Percentiles rank a stretch among this genome's conserved stretches.
phyloP scores from a whole-genome alignment of 2,888 invertebrate genomes.

The Hemithea aestivaria region DNA sequence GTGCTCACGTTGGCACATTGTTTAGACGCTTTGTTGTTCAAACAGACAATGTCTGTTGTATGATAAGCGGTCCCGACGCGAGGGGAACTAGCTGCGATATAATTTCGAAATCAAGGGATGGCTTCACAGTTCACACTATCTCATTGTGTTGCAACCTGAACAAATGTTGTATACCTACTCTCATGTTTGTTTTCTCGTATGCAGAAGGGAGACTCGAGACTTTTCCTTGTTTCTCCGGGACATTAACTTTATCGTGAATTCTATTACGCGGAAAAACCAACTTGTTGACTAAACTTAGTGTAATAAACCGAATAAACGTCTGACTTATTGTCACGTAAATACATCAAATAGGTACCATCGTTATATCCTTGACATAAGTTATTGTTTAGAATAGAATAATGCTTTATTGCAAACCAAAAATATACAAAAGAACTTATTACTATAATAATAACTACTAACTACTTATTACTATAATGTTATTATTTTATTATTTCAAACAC shows the following conservation, averaged over 20 bases:
- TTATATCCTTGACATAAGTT: conserved; percentile 22
- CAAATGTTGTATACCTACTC: conserved; percentile 19
- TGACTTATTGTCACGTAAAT: conserved; percentile 20
- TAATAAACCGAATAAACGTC: conserved; percentile 6
- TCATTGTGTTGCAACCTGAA: conserved; percentile 25
- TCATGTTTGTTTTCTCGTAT: conserved; percentile 10
- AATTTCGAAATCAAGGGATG: conserved; percentile 36
- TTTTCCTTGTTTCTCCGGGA: conserved; percentile 17
- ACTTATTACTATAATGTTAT: too few relatives aligned
- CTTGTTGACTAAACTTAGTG: background rate
- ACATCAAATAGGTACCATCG: conserved; percentile 6
- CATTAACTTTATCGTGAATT: conserved; percentile 5
- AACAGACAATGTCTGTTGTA: conserved; percentile 48
- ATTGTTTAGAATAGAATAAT: too few relatives aligned
- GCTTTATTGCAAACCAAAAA: too few relatives aligned
- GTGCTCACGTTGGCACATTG: conserved; percentile 45
- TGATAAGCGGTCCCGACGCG: conserved; percentile 46
- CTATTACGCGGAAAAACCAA: conserved; percentile 8
- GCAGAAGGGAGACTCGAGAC: background rate
- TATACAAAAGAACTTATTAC: too few relatives aligned
- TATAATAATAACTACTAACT: too few relatives aligned
- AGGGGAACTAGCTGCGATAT: conserved; percentile 33
- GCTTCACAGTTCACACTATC: conserved; percentile 16
- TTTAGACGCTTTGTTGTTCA: conserved; percentile 47
- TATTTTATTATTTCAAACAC: conserved; percentile 22